Base-by-base conservation (phyloP, 1,140 invertebrate species). In the Papilio helenus region DNA sequence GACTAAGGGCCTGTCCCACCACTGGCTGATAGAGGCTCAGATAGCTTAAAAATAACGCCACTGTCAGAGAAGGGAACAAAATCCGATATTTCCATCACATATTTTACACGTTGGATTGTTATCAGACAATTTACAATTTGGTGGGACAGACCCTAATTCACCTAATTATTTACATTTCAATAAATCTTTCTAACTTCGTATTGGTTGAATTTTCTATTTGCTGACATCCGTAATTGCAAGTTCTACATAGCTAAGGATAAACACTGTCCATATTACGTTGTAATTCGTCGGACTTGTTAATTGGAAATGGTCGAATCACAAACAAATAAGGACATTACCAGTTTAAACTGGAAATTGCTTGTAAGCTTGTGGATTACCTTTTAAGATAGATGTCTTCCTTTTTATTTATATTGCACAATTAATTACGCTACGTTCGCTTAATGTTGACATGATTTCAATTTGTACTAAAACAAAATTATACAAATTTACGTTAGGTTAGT, bases 311-410 rank as follows among this genome's bases (percentile, higher is more conserved):
- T 44, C 20, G 72, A 74, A 26, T 49, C 72, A 29, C 20, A 4
- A 44, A 16, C 44, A 4, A 4, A 49, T 74, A 74, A 23, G 72
- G 72, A 16, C 12, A 74, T 74, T 49, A 26, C 42, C 44, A 74
- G 72, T 49, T 26, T 51, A 29, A 16, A 74, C 14, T 74, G 44
- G 72, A 49, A 73, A 73, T 51, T 46, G 44, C 20, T 49, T 73
- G 42, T 51, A 74, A 20, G 20, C 71, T 0, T 44, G 34, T 72
- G 39, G 72, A 49, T 51, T 51, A 74, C 72, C 44, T 16, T 74
- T 55, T 55, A 55, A 55, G 72, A 20, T 73, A 23, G 72, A 74
- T 74, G 72, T 74, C 44, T 74, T 49, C 12, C 72, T 74, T 74
- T 74, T 74, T 74, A 23, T 73, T 44, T 73, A n/a, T 73, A 39